These are phyloP conservation scores for Clistopyga incitator DNA, from an alignment of 2,888 invertebrate species.

Conservation along the genomic window DNA sequence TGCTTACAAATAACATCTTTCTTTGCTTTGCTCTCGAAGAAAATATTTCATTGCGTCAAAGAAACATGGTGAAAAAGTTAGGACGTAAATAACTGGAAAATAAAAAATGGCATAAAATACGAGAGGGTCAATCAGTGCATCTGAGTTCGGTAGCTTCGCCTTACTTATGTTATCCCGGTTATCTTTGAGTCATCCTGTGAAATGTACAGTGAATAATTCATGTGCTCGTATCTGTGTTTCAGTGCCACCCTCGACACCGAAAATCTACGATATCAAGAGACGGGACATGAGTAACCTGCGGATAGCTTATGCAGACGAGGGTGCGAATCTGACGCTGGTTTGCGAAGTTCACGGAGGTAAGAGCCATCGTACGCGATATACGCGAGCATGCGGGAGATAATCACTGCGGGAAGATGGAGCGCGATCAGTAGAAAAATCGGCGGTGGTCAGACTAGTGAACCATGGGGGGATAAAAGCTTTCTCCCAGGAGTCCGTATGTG, in stretches of 20 bases:
- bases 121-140: neutral
- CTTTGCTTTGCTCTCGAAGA: too few relatives aligned
- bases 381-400: neutral
- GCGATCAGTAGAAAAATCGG: conserved; percentile 18
- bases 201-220: conserved; percentile 18
- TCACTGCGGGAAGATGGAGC: neutral
- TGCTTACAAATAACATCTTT: too few relatives aligned
- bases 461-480: conserved; percentile 8
- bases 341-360: conserved; percentile 95
- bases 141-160: too few relatives aligned
- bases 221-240: conserved; percentile 79
- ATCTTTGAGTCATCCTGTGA: neutral
- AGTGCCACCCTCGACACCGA: conserved; percentile 94
- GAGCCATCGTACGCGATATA: conserved; percentile 74
- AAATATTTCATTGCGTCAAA: too few relatives aligned
- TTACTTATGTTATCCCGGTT: neutral
- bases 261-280: conserved; percentile 93
- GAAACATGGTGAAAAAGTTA: too few relatives aligned
- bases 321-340: conserved; percentile 92
- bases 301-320: conserved; percentile 93
- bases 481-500: conserved; percentile 22
- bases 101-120: neutral
- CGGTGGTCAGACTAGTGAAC: neutral
- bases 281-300: conserved; percentile 92
- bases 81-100: neutral